Evolutionary conservation across 2,888 invertebrate genomes (phyloP).

Genomic region (Pseudoips prasinana): DNA sequence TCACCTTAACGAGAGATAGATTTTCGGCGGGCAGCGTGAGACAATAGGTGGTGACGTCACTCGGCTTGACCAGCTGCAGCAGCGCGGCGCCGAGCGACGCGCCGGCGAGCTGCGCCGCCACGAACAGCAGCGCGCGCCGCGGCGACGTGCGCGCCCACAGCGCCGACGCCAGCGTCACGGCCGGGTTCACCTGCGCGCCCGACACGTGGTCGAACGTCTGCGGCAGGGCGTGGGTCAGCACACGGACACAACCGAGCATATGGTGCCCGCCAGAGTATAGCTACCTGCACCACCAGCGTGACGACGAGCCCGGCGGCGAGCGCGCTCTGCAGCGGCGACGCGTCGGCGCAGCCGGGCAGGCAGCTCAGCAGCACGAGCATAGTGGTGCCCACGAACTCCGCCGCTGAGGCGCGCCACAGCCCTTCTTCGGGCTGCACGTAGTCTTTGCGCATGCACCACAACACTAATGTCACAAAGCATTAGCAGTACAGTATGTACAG

Average conservation of each 20-base stretch:
- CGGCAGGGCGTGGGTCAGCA: slow-evolving; percentile 12
- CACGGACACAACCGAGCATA: background rate
- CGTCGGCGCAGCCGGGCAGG: slow-evolving; percentile 77
- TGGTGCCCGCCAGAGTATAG: too few species aligned
- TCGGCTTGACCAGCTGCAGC: slow-evolving; percentile 62
- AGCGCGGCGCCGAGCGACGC: slow-evolving; percentile 84
- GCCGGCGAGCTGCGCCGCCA: slow-evolving; percentile 85
- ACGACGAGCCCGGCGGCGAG: slow-evolving; percentile 85
- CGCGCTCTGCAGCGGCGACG: slow-evolving; percentile 59
- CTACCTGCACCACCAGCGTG: slow-evolving; percentile 84
- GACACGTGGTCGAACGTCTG: slow-evolving; percentile 88
- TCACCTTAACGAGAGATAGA: background rate
- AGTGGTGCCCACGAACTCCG: slow-evolving; percentile 86
- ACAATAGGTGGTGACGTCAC: slow-evolving; percentile 46
- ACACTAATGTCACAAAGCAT: too few species aligned
- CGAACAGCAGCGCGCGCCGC: slow-evolving; percentile 78
- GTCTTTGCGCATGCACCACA: slow-evolving; percentile 2
- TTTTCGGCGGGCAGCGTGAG: slow-evolving; percentile 54
- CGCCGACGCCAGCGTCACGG: slow-evolving; percentile 85
- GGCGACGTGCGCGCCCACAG: slow-evolving; percentile 74
- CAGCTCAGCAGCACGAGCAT: slow-evolving; percentile 87
- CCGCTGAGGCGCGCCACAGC: slow-evolving; percentile 59
- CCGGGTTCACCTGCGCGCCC: slow-evolving; percentile 89
- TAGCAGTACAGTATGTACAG: too few species aligned
- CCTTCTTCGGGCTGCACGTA: slow-evolving; percentile 12